Evolutionary conservation across 2,797 vertebrate genomes (phyloP), one percentile per base, ranked within the genome.

Genomic region (Gallinago nigripennis): DNA sequence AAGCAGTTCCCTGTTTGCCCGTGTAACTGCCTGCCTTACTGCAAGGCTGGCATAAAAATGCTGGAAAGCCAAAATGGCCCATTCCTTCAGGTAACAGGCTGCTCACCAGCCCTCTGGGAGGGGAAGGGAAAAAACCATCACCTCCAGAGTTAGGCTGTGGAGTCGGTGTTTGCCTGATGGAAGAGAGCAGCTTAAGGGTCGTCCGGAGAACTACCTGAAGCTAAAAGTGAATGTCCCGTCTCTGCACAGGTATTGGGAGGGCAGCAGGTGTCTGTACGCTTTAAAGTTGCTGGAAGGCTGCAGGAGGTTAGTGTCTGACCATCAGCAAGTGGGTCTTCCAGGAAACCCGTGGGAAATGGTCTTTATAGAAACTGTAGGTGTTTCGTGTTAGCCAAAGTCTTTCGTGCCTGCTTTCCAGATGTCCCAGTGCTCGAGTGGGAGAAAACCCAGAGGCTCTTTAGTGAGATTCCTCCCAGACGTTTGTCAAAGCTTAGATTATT

Each of bases 31-130:
- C 18, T 16, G 11, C 6, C 1, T 51, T 66, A 37, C n/a, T 56
- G 12, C 25, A 51, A 57, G 30, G 30, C 6, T 8, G 0, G 0
- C 30, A 13, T 56, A 45, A 65, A 73, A 60, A 19, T 28, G 24
- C 56, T 56, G 6, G 18, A 21, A 70, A 60, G 21, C 65, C 35
- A 33, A 9, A 79, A 60, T n/a, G n/a, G 6, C 41, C 16, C 3
- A 5, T 18, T 79, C 15, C 25, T 54, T 56, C 51, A 19, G 0
- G 0, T 6, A n/a, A 12, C 6, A 35, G 51, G 11, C 46, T 70
- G 66, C 56, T 68, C 2, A 3, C 21, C 12, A 4, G 1, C 21
- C 7, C 2, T 41, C 21, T 13, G 12, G 15, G 25, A n/a, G 15
- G 27, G 25, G 8, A 54, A 7, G 35, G 18, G 31, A 27, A 48